phyloP scores from a whole-genome alignment of 2,888 invertebrate genomes.

The Cylloceria caligata region DNA sequence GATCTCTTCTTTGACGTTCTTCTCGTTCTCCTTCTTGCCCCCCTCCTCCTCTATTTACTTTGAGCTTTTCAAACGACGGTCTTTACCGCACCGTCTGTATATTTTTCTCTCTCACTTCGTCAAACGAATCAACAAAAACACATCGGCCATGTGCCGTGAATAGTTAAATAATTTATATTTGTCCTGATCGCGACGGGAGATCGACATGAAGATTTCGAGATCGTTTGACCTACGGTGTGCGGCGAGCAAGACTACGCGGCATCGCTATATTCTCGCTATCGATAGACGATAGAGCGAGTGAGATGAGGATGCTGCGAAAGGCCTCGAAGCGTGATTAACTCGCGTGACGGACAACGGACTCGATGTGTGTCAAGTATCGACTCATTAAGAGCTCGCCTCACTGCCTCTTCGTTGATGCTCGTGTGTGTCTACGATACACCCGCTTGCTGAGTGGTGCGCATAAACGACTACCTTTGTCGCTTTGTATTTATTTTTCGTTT shows the following conservation, averaged over 20 bases:
- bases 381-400: conserved; percentile 62
- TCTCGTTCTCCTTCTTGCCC: conserved; percentile 13
- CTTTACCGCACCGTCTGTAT: neutral
- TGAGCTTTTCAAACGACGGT: conserved; percentile 24
- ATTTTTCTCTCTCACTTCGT: conserved; percentile 29
- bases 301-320: conserved; percentile 45
- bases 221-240: conserved; percentile 36
- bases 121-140: conserved; percentile 17
- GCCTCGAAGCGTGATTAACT: conserved; percentile 66
- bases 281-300: conserved; percentile 36
- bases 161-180: conserved; percentile 47
- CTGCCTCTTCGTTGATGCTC: conserved; percentile 47
- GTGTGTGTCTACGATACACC: conserved; percentile 21
- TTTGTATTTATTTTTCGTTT: conserved; percentile 67
- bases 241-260: neutral
- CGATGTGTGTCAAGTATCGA: conserved; percentile 70
- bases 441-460: conserved; percentile 11
- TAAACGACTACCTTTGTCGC: conserved; percentile 37
- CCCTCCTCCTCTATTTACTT: conserved; percentile 16
- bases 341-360: conserved; percentile 63
- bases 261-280: conserved; percentile 12
- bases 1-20: conserved; percentile 10
- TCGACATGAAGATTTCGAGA: conserved; percentile 39
- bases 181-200: conserved; percentile 37
- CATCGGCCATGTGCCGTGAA: conserved; percentile 1